Conservation (phyloP, 1,140 invertebrate species). For the Monomorium pharaonis region DNA sequence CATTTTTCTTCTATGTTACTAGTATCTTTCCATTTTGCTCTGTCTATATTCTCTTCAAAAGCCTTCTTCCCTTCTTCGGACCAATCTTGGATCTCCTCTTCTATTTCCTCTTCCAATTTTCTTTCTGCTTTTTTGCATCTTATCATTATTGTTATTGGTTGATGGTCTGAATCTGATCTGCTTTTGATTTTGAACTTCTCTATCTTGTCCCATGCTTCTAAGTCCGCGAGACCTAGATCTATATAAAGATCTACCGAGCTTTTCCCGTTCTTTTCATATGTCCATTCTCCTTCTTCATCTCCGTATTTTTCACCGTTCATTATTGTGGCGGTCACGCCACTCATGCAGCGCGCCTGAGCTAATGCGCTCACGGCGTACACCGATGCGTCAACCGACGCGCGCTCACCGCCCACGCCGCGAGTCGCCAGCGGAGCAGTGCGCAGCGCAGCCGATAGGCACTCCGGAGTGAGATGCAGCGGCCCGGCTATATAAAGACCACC, state of each 20-base stretch:
- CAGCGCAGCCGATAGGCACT: too few species aligned
- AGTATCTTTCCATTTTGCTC: background rate
- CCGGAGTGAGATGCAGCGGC: too few species aligned
- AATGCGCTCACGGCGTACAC: too few species aligned
- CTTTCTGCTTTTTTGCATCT: background rate
- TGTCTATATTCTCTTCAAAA: background rate
- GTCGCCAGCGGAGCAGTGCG: too few species aligned
- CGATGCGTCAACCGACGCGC: too few species aligned
- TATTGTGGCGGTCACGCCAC: too few species aligned
- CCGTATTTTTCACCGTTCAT: too few species aligned
- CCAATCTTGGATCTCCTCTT: background rate
- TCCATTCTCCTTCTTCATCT: background rate
- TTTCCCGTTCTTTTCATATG: background rate
- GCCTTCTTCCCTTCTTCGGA: background rate
- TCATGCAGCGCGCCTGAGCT: too few species aligned
- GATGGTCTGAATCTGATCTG: background rate
- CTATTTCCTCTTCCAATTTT: too few species aligned
- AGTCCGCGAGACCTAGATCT: background rate
- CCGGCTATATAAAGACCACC: too few species aligned
- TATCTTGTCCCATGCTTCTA: background rate
- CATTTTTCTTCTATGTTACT: background rate
- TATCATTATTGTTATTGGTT: background rate
- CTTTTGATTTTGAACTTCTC: too few species aligned
- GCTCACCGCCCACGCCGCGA: too few species aligned
- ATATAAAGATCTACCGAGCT: background rate